Conservation (phyloP, 2,113 vertebrate genomes). For the Charina bottae region DNA sequence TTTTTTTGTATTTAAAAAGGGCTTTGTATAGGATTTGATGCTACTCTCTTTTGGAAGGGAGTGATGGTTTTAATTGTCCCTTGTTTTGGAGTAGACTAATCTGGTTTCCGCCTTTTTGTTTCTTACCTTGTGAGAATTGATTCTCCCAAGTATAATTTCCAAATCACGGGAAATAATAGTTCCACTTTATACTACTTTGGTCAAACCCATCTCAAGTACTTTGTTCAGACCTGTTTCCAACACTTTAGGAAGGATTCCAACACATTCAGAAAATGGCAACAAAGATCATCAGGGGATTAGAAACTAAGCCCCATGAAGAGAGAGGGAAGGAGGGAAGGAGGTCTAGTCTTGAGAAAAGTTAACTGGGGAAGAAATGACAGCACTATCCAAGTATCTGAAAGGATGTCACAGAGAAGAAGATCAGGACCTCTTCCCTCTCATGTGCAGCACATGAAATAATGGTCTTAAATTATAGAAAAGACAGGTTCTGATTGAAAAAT, state of each 20-base stretch:
- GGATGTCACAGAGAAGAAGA: background rate
- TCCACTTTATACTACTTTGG: background rate
- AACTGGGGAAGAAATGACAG: background rate
- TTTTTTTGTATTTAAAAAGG: no score
- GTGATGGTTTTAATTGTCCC: no score
- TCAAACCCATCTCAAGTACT: no score
- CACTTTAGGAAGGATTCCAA: no score
- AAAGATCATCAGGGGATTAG: background rate
- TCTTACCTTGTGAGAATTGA: background rate
- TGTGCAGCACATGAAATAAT: background rate
- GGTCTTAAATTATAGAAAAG: background rate
- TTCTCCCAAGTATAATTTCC: background rate
- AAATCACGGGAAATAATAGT: background rate
- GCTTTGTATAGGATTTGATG: no score
- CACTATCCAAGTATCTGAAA: background rate
- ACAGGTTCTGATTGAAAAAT: background rate
- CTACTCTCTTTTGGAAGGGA: no score
- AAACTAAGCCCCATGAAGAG: background rate
- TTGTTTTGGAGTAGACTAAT: no score
- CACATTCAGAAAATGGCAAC: no score
- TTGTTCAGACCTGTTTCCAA: no score
- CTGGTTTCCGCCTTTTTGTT: background rate
- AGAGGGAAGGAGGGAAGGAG: background rate
- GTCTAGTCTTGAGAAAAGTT: background rate
- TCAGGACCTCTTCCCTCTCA: background rate